These are phyloP conservation scores for Tupaia chinensis DNA, from an alignment of 2,113 vertebrate genomes.

Conservation along the genomic window DNA sequence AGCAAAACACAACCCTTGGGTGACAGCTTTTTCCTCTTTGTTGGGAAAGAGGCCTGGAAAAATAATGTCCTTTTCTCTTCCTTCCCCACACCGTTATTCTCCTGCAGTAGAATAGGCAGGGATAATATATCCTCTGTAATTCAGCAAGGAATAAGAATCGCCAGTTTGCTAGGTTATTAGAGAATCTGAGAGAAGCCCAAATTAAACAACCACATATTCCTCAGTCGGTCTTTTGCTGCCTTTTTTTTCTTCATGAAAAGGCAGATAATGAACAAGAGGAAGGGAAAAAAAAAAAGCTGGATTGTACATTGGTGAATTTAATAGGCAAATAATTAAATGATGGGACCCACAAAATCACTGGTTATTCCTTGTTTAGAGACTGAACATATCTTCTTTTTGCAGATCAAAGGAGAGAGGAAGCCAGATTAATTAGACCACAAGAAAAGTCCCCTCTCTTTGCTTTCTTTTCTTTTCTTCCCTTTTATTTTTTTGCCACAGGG, in stretches of 20 bases:
- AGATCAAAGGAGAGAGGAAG: background rate
- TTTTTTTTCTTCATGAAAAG: constrained; percentile 47
- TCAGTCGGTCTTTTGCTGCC: constrained; percentile 30
- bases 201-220: constrained; percentile 53
- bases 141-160: constrained; percentile 62
- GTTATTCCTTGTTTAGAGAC: background rate
- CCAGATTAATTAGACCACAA: background rate
- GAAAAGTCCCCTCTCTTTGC: background rate
- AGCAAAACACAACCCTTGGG: constrained; percentile 31
- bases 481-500: too few species aligned
- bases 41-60: constrained; percentile 55
- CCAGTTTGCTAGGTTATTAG: constrained; percentile 58
- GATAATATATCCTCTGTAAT: constrained; percentile 71
- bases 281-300: background rate
- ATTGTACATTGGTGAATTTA: background rate
- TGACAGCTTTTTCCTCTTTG: constrained; percentile 32
- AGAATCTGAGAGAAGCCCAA: constrained; percentile 50
- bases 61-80: constrained; percentile 70
- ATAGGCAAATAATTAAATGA: constrained; percentile 35
- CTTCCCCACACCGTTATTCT: constrained; percentile 65
- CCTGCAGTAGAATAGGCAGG: constrained; percentile 43
- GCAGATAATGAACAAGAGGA: constrained; percentile 37
- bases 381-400: constrained; percentile 25
- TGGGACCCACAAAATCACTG: background rate
- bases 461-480: too few species aligned